phyloP scores from a whole-genome alignment of 2,888 invertebrate genomes.

The Macrosoma leucophasiata region DNA sequence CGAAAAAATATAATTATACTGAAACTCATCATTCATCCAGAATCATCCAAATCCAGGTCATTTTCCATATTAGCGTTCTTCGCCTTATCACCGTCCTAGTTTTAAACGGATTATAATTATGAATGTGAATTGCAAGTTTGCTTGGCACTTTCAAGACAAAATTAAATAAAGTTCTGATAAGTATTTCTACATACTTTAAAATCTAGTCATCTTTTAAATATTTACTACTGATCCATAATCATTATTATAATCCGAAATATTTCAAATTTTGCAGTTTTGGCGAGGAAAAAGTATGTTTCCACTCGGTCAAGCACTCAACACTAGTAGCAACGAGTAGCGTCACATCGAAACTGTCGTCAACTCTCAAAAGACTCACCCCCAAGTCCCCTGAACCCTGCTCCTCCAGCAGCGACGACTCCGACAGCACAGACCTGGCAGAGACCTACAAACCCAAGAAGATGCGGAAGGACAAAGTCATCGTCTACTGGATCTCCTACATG shows the following conservation, averaged over 20 bases:
- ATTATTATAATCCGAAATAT: slow-evolving; percentile 33
- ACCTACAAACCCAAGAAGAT: slow-evolving; percentile 76
- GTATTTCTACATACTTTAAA: too few relatives aligned
- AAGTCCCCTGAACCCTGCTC: slow-evolving; percentile 70
- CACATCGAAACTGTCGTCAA: slow-evolving; percentile 73
- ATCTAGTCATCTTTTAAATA: too few relatives aligned
- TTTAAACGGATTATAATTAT: too few relatives aligned
- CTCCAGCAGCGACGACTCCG: slow-evolving; percentile 78
- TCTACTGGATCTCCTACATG: slow-evolving; percentile 88
- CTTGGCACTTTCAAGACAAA: background rate
- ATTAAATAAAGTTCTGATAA: too few relatives aligned
- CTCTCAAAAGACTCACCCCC: slow-evolving; percentile 69
- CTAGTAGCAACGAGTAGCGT: slow-evolving; percentile 60
- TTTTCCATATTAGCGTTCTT: too few relatives aligned
- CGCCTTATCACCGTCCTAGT: too few relatives aligned
- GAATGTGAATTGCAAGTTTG: background rate
- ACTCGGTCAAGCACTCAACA: slow-evolving; percentile 78
- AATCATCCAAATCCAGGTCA: too few relatives aligned
- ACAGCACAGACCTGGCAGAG: slow-evolving; percentile 62
- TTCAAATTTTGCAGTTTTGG: slow-evolving; percentile 69
- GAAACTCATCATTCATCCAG: too few relatives aligned
- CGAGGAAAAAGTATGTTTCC: slow-evolving; percentile 83
- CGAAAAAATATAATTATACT: too few relatives aligned
- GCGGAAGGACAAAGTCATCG: slow-evolving; percentile 83
- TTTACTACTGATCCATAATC: too few relatives aligned